These are phyloP conservation scores for Didymodactylos carnosus DNA, from an alignment of 2,888 invertebrate genomes.

Conservation along the genomic window DNA sequence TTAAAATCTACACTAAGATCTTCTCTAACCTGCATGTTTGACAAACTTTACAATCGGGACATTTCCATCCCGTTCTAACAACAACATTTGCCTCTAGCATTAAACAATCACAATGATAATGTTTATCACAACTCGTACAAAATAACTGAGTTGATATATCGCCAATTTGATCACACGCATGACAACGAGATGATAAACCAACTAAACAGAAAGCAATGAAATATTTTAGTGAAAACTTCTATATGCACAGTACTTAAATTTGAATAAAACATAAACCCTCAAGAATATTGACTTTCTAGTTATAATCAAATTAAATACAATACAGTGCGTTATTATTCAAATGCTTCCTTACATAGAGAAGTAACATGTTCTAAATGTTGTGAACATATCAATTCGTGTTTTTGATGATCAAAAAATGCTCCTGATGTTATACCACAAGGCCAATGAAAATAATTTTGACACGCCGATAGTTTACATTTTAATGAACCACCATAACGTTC, in stretches of 20 bases:
- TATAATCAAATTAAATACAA: too few species aligned
- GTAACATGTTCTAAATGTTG: background rate
- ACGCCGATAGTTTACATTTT: background rate
- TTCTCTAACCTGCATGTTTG: too few species aligned
- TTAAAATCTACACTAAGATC: too few species aligned
- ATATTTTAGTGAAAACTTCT: background rate
- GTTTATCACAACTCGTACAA: slow-evolving; percentile 73
- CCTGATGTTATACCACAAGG: background rate
- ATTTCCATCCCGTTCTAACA: slow-evolving; percentile 74
- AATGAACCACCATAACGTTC: background rate
- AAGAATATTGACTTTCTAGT: too few species aligned
- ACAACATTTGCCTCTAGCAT: slow-evolving; percentile 35
- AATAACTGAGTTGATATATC: slow-evolving; percentile 60
- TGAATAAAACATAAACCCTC: too few species aligned
- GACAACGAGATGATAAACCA: background rate
- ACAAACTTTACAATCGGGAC: slow-evolving; percentile 70
- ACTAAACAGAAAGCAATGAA: background rate
- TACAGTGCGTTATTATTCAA: too few species aligned
- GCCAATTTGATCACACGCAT: background rate
- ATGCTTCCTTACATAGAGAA: background rate
- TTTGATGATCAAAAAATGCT: background rate
- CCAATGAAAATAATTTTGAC: background rate
- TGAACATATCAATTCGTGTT: background rate
- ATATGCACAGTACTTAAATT: too few species aligned
- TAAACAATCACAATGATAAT: slow-evolving; percentile 77